phyloP scores from a whole-genome alignment of 2,888 invertebrate species.

The Drosophila emarginata region DNA sequence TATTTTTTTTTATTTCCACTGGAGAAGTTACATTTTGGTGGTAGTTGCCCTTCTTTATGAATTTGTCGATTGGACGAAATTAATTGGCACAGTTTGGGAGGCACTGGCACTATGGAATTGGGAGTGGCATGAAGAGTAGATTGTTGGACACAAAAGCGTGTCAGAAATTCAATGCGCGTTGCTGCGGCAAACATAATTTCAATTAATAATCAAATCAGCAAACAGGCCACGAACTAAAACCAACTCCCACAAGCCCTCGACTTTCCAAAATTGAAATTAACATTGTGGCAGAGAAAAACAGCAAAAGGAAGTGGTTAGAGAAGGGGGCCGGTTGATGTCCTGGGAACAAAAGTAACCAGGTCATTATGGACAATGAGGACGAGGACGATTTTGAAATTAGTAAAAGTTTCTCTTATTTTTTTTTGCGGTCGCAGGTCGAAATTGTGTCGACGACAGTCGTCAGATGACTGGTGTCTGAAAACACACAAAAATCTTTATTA shows the following conservation, averaged over 20 bases:
- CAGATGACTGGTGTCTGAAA: slow-evolving; percentile 48
- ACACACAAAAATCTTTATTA: slow-evolving; percentile 70
- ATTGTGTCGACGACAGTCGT: slow-evolving; percentile 56
- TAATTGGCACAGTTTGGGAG: slow-evolving; percentile 3
- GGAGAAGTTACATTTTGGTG: neutral
- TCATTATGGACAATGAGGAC: slow-evolving; percentile 57
- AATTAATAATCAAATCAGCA: slow-evolving; percentile 73
- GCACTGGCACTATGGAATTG: neutral
- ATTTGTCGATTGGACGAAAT: slow-evolving; percentile 2
- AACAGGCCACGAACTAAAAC: slow-evolving; percentile 43
- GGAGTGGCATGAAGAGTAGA: neutral
- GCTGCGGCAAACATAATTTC: slow-evolving; percentile 63
- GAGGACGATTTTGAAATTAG: slow-evolving; percentile 55
- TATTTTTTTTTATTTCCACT: neutral
- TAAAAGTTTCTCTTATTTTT: slow-evolving; percentile 42
- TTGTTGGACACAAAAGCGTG: slow-evolving; percentile 55
- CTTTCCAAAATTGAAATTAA: slow-evolving; percentile 68
- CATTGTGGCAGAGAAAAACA: slow-evolving; percentile 37
- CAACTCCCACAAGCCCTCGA: slow-evolving; percentile 50
- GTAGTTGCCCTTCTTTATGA: neutral
- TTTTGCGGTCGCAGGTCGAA: slow-evolving; percentile 32
- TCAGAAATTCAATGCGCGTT: slow-evolving; percentile 69
- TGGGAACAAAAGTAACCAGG: slow-evolving; percentile 64
- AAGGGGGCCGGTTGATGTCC: neutral
- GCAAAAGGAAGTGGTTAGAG: neutral